Evolutionary conservation across 2,888 invertebrate genomes (phyloP), one percentile per base, ranked within the genome.

Genomic region (Drosophila pseudotakahashii): DNA sequence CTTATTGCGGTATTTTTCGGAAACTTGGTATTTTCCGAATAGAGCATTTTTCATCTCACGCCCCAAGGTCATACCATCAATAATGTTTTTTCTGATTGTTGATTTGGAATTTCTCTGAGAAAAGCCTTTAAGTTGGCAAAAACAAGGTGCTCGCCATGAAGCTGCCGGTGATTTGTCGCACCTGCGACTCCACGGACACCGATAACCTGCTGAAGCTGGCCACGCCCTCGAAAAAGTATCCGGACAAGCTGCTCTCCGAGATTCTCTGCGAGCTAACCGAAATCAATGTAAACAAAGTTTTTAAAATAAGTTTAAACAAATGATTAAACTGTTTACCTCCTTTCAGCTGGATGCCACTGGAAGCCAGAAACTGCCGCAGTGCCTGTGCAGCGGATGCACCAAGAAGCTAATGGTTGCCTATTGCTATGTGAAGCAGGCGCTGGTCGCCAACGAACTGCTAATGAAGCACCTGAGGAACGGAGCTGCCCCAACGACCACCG

Each of bases 361-460:
- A 23, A 59, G 59, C 0, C 78, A 77, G n/a, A 73, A 76, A 9
- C 37, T 89, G 44, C 90, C 90, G 0, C 79, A 81, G 13, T 76
- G 76, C 9, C 41, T 90, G 30, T 90, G 90, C 55, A 71, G 76
- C 23, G 70, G 67, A 32, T 90, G 90, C 55, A 76, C 76, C 3
- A 70, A 73, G 10, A 89, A 86, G 61, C 63, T 90, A 0, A 76
- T 89, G 51, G 77, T 75, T 14, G 81, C 87, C 1, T 87, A 90
- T 54, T 81, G 82, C 26, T 90, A 87, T 45, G 76, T 90, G 3
- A 73, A 78, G 19, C 89, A 88, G 55, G 88, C 83, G 19, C 72
- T 82, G 45, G 69, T 69, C 34, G 84, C 84, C 10, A 81, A 89
- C 42, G 76, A 76, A 4, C 60, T 85, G 14, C 64, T 89, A 16